phyloP scores from a whole-genome alignment of 2,888 invertebrate genomes.

The Podotricha telesiphe region DNA sequence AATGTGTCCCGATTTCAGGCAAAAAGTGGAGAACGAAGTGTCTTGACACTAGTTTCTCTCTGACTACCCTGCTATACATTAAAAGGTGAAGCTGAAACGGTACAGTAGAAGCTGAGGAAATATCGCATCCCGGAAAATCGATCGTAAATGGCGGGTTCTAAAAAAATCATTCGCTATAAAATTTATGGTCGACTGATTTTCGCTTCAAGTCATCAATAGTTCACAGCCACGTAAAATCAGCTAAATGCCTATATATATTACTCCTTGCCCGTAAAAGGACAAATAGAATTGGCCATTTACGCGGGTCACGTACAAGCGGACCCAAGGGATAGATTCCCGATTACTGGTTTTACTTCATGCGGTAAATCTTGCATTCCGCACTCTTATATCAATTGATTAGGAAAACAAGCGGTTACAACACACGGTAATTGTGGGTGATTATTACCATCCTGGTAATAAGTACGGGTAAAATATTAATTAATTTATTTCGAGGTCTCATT shows the following conservation, averaged over 20 bases:
- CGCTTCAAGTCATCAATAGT: conserved; percentile 26
- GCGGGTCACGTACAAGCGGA: conserved; percentile 56
- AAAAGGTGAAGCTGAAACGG: no score
- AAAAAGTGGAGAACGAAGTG: no score
- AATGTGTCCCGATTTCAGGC: no score
- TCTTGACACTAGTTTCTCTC: no score
- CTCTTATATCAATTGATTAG: conserved; percentile 53
- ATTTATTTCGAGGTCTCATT: no score
- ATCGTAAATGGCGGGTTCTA: not conserved
- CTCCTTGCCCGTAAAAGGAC: conserved; percentile 42
- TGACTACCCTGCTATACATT: no score
- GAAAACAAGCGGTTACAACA: conserved; percentile 30
- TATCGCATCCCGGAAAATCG: not conserved
- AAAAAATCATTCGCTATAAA: conserved; percentile 3
- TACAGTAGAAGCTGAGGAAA: no score
- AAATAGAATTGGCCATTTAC: conserved; percentile 49
- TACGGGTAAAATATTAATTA: no score
- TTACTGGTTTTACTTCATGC: conserved; percentile 54
- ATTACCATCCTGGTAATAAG: conserved; percentile 15
- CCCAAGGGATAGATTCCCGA: conserved; percentile 54
- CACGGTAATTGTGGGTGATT: conserved; percentile 26
- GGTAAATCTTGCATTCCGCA: conserved; percentile 51
- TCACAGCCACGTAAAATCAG: conserved; percentile 30
- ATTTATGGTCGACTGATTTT: conserved; percentile 12
- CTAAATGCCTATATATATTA: conserved; percentile 39